Evolutionary conservation across 2,113 vertebrate genomes (phyloP).

Genomic region (Zapus hudsonius): DNA sequence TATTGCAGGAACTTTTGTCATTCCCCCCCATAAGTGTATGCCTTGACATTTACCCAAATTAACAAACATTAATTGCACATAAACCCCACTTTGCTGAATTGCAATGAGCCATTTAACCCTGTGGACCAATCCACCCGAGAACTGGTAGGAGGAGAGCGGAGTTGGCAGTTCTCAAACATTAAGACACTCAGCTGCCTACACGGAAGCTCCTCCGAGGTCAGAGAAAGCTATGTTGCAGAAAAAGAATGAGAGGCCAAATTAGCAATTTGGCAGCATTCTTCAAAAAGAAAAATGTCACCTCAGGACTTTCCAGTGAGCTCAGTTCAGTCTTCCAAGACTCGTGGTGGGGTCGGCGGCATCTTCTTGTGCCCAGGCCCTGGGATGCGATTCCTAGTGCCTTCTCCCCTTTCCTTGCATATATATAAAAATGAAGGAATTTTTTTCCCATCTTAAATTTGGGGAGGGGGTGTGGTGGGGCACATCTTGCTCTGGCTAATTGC

Average conservation of each 20-base stretch:
- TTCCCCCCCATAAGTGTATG: conserved; percentile 33
- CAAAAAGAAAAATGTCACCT: conserved; percentile 70
- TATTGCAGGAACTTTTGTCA: neutral
- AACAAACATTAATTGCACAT: conserved; percentile 81
- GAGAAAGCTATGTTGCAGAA: conserved; percentile 70
- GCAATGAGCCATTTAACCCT: conserved; percentile 71
- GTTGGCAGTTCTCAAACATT: conserved; percentile 74
- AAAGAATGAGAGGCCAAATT: conserved; percentile 61
- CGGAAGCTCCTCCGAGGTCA: conserved; percentile 71
- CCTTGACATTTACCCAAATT: conserved; percentile 81
- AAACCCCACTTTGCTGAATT: conserved; percentile 67
- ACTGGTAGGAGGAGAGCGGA: conserved; percentile 38
- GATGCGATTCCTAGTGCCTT: neutral
- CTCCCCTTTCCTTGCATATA: conserved; percentile 3
- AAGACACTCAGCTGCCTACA: conserved; percentile 57
- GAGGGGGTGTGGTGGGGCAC: neutral
- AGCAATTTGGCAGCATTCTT: conserved; percentile 75
- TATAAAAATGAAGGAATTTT: conserved; percentile 58
- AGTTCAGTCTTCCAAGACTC: conserved; percentile 27
- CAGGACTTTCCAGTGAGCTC: conserved; percentile 46
- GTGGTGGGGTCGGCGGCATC: neutral
- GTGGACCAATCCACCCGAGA: conserved; percentile 71
- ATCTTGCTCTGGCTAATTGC: conserved; percentile 55
- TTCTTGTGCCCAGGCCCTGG: neutral
- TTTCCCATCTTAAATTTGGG: conserved; percentile 32